Conservation (phyloP, 2,888 invertebrate genomes). For the Drosophila barbarae region DNA sequence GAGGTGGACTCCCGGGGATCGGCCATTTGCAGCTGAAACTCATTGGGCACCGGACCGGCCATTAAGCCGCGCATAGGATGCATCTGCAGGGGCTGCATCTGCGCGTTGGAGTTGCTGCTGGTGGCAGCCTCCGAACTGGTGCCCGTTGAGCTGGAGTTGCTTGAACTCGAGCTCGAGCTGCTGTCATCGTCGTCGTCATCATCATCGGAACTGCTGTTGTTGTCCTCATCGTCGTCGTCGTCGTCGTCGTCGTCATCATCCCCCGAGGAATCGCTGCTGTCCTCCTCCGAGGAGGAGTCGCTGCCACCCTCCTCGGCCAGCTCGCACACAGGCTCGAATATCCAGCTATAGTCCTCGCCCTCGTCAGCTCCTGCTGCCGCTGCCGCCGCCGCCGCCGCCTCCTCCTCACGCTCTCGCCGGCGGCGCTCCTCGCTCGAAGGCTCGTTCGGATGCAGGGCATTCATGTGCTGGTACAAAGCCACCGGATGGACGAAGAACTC, state of each 20-base stretch:
- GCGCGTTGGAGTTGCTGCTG: conserved; percentile 43
- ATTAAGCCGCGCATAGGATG: conserved; percentile 47
- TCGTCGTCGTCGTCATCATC: conserved; percentile 34
- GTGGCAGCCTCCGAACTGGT: conserved; percentile 42
- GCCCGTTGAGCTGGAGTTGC: conserved; percentile 48
- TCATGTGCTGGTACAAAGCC: conserved; percentile 78
- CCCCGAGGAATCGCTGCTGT: conserved; percentile 56
- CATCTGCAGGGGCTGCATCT: conserved; percentile 51
- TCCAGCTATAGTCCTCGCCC: conserved; percentile 76
- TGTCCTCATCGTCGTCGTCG: conserved; percentile 48
- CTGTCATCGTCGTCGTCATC: conserved; percentile 13
- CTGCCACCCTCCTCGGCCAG: conserved; percentile 54
- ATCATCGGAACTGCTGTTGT: conserved; percentile 48
- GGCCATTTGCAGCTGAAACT: conserved; percentile 57
- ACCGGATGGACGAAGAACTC: conserved; percentile 77
- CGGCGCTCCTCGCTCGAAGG: conserved; percentile 34
- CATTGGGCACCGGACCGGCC: conserved; percentile 49
- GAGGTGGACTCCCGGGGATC: conserved; percentile 76
- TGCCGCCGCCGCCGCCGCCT: conserved; percentile 12
- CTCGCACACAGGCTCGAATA: conserved; percentile 79
- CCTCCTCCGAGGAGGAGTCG: conserved; percentile 47
- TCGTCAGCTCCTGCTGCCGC: conserved; percentile 48
- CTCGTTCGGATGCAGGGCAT: conserved; percentile 72
- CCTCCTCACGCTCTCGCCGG: conserved; percentile 23
- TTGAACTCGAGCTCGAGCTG: conserved; percentile 32